Evolutionary conservation across 2,888 invertebrate species (phyloP).

Genomic region (Girardia tigrina): DNA sequence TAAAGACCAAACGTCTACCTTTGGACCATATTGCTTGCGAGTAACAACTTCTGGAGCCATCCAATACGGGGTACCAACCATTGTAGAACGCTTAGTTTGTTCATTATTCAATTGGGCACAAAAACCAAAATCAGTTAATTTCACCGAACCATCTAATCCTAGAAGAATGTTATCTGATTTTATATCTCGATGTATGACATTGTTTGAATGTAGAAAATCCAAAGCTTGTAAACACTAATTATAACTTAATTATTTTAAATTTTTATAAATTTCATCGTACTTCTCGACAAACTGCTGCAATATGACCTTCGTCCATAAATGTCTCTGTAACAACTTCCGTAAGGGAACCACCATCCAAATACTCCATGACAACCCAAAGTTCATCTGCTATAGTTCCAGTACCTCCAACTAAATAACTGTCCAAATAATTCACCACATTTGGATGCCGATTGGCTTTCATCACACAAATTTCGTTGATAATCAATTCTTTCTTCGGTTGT

Average conservation of each 20-base stretch:
- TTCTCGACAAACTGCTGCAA: constrained; percentile 81
- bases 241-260: background rate
- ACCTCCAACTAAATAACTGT: constrained; percentile 66
- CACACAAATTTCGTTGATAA: constrained; percentile 71
- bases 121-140: constrained; percentile 74
- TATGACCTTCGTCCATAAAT: constrained; percentile 86
- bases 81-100: constrained; percentile 70
- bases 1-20: constrained; percentile 56
- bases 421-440: constrained; percentile 84
- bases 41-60: constrained; percentile 70
- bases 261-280: constrained; percentile 48
- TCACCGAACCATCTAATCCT: constrained; percentile 68
- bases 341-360: constrained; percentile 69
- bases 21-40: constrained; percentile 77
- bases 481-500: constrained; percentile 84
- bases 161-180: constrained; percentile 56
- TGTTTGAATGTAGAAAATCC: constrained; percentile 75
- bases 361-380: constrained; percentile 90
- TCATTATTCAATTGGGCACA: constrained; percentile 88
- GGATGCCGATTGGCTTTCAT: constrained; percentile 61
- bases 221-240: constrained; percentile 66
- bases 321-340: constrained; percentile 95
- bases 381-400: constrained; percentile 57
- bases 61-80: constrained; percentile 94
- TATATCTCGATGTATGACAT: constrained; percentile 48